Evolutionary conservation across 2,113 vertebrate species (phyloP).

Genomic region (Aramus guarauna): DNA sequence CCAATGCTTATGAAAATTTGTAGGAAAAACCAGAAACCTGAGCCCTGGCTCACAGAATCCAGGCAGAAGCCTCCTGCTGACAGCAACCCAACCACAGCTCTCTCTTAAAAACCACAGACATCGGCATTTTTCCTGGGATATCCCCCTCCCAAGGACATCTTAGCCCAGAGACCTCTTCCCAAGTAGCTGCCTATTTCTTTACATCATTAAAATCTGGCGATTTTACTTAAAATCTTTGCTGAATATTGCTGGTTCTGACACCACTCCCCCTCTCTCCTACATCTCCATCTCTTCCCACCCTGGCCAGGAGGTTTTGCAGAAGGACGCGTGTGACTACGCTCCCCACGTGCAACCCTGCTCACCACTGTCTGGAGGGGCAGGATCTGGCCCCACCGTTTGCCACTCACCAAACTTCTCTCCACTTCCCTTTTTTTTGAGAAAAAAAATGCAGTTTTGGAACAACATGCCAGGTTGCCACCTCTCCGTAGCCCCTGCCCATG

Average conservation of each 20-base stretch:
- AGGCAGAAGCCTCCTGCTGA: neutral
- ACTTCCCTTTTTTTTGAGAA: neutral
- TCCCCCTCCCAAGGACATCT: neutral
- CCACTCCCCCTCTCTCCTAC: neutral
- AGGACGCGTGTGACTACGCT: neutral
- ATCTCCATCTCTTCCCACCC: neutral
- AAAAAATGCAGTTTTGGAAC: neutral
- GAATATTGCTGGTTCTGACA: neutral
- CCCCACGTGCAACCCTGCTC: neutral
- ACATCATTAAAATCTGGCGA: neutral
- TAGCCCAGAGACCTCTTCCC: neutral
- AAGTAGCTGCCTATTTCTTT: neutral
- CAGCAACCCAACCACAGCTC: neutral
- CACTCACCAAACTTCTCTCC: neutral
- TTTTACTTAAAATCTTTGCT: neutral
- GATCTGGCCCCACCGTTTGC: neutral
- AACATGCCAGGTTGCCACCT: rapidly evolving
- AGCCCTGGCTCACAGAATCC: neutral
- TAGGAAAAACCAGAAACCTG: neutral
- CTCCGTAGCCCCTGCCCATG: rapidly evolving
- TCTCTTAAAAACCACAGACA: neutral
- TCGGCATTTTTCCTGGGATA: neutral
- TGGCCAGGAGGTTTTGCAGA: neutral
- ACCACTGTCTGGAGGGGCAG: neutral
- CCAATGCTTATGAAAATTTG: slow-evolving; percentile 26